Evolutionary conservation across 2,888 invertebrate genomes (phyloP), one percentile per base, ranked within the genome.

Genomic region (Tinea pellionella): DNA sequence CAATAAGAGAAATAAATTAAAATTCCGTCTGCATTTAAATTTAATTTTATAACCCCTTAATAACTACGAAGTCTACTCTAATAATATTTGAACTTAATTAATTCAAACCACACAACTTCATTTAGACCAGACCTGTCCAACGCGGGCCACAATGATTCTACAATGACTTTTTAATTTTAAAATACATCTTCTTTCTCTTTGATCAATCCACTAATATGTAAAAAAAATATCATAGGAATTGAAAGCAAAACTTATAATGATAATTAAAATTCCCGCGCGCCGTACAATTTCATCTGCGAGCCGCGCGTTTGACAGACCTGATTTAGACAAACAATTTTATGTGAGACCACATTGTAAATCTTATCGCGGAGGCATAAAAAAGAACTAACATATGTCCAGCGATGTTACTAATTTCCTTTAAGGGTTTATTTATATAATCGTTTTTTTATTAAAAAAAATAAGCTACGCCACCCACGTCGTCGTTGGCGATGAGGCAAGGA

Each of bases 381-480:
- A 86, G 85, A 85, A 81, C 82, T 83, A 86, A 87, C 87, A 86
- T 81, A 79, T 86, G 85, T 85, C 81, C 75, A 76, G 67, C 67
- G 76, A 71, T 83, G 85, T 85, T 84, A 80, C 86, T 86, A 87
- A 87, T 87, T 87, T 85, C 78, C 78, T 81, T 80, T 75, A 66
- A 73, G 76, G 75, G 75, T 80, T 70, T 67, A 63, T 70, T 72
- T 69, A 73, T 78, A 80, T 73, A 78, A 78, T 74, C 67, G 65
- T 73, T 73, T 68, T 75, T 70, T 78, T 77, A 72, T 71, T 66
- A 73, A 71, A 70, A 75, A 76, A 78, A 73, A 72, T 73, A 71
- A 73, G 69, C 68, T 75, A 76, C 78, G 70, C 86, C 86, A 86
- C 86, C 86, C 86, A 86, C 84, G 86, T 32, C 84, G 86, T 32